phyloP scores from a whole-genome alignment of 1,140 invertebrate species.

The Lithobius niger region DNA sequence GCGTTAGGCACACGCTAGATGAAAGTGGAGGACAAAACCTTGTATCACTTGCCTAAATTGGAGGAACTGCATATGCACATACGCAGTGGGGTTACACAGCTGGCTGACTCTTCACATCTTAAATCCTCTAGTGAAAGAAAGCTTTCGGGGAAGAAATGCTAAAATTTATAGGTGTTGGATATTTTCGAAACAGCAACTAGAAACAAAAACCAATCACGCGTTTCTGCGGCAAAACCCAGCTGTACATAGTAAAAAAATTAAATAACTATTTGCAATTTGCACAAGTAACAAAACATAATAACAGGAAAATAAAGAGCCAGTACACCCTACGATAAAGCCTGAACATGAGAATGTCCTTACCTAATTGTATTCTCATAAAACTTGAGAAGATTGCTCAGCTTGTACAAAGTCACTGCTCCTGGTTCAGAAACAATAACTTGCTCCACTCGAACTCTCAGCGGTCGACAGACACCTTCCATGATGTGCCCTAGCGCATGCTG shows the following conservation, averaged over 20 bases:
- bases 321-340: constrained; percentile 23
- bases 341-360: no score
- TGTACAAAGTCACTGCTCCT: constrained; percentile 66
- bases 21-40: no score
- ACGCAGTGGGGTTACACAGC: no score
- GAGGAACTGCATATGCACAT: no score
- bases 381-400: constrained; percentile 69
- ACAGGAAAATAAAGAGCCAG: background rate
- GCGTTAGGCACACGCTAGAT: no score
- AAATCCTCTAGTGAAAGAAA: no score
- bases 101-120: no score
- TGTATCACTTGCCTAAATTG: no score
- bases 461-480: constrained; percentile 81
- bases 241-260: no score
- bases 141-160: no score
- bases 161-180: no score
- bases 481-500: constrained; percentile 45
- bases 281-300: constrained; percentile 9
- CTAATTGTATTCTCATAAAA: constrained; percentile 73
- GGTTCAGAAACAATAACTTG: constrained; percentile 71
- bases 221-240: background rate
- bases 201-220: background rate
- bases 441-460: constrained; percentile 81
- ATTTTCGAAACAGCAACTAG: background rate
- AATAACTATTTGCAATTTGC: no score